Evolutionary conservation across 2,888 invertebrate genomes (phyloP).

Genomic region (Lasioglossum figueresi): DNA sequence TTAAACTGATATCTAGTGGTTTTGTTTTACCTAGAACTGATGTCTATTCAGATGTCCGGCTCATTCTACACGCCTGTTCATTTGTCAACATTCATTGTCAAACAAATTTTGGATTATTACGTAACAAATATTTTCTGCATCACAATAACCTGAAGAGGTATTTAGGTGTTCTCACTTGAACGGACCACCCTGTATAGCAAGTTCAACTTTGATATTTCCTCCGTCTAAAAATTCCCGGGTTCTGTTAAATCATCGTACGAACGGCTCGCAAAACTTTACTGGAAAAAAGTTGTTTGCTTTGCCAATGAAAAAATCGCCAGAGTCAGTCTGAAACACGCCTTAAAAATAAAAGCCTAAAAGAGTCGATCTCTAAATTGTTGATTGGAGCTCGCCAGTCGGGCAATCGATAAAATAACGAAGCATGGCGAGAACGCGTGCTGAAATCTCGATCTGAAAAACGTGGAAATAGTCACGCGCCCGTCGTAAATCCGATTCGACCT

Average conservation of each 20-base stretch:
- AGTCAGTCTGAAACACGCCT: neutral
- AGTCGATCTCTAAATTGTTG: neutral
- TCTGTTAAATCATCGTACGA: neutral
- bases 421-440: neutral
- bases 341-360: neutral
- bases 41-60: too few species aligned
- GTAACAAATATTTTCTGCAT: too few species aligned
- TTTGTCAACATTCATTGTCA: too few species aligned
- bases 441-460: neutral
- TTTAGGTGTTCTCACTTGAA: too few species aligned
- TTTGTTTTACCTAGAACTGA: too few species aligned
- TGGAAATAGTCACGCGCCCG: neutral
- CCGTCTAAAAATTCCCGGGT: neutral
- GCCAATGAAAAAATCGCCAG: neutral
- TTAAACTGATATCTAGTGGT: too few species aligned
- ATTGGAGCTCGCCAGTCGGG: neutral
- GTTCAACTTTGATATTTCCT: neutral
- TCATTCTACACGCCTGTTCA: too few species aligned
- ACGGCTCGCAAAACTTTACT: neutral
- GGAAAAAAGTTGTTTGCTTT: neutral
- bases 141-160: too few species aligned
- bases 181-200: too few species aligned
- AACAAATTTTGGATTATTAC: too few species aligned
- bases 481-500: neutral
- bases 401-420: neutral